Evolutionary conservation across 1,140 invertebrate genomes (phyloP).

Genomic region (Tetramorium simillimum): DNA sequence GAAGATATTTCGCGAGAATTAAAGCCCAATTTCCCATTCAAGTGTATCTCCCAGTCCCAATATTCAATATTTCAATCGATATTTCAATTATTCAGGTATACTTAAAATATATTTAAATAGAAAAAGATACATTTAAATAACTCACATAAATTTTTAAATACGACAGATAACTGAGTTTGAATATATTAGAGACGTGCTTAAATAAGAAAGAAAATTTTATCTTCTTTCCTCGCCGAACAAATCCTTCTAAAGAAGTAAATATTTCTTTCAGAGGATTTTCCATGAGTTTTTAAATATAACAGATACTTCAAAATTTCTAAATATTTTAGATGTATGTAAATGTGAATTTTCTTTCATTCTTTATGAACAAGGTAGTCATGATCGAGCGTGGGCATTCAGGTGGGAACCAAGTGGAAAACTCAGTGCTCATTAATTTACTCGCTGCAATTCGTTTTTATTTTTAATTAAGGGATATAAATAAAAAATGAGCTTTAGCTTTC

Average conservation of each 20-base stretch:
- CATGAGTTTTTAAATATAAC: neutral
- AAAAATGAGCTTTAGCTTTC: slow-evolving; percentile 11
- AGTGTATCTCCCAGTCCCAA: neutral
- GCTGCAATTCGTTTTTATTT: neutral
- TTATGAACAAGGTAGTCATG: neutral
- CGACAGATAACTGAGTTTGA: neutral
- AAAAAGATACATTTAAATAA: slow-evolving; percentile 8
- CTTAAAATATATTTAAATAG: neutral
- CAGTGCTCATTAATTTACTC: slow-evolving; percentile 13
- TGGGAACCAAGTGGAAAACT: slow-evolving; percentile 34
- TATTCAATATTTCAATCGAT: neutral
- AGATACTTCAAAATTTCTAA: neutral
- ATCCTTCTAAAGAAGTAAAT: neutral
- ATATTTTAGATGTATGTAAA: slow-evolving; percentile 1
- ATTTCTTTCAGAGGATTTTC: neutral
- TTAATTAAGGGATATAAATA: slow-evolving; percentile 2
- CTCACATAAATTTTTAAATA: neutral
- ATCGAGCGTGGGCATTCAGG: neutral
- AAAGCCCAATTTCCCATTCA: neutral
- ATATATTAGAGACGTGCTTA: neutral
- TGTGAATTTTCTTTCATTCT: neutral
- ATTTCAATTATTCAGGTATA: neutral
- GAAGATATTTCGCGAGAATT: neutral
- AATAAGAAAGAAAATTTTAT: neutral
- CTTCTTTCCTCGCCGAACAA: neutral